Conservation (phyloP, 2,888 invertebrate species). For the Lutraria lutraria region DNA sequence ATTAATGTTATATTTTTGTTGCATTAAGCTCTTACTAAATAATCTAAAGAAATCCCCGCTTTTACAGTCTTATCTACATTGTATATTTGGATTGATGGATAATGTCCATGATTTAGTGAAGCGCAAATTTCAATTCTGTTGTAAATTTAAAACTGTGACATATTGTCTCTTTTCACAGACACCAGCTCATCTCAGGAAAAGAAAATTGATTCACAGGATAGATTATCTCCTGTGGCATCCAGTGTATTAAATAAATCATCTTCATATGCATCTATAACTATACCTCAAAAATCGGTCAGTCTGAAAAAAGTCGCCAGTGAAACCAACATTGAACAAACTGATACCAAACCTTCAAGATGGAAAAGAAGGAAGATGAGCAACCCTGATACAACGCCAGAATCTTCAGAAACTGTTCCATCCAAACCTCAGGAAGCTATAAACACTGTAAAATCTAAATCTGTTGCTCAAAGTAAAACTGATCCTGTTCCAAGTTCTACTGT, state of each 20-base stretch:
- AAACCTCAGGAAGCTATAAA: conserved; percentile 23
- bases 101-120: too few relatives aligned
- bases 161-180: conserved; percentile 21
- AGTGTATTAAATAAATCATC: conserved; percentile 1
- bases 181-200: background rate
- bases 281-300: conserved; percentile 23
- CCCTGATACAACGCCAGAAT: background rate
- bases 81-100: too few relatives aligned
- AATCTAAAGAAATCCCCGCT: too few relatives aligned
- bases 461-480: conserved; percentile 18
- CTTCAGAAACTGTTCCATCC: background rate
- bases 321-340: conserved; percentile 17
- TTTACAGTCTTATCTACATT: too few relatives aligned
- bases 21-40: too few relatives aligned
- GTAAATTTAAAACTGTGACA: too few relatives aligned
- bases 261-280: background rate
- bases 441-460: conserved; percentile 26
- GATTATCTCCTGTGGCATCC: conserved; percentile 34
- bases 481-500: background rate
- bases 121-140: too few relatives aligned
- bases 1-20: too few relatives aligned
- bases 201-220: background rate
- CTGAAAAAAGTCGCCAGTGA: background rate
- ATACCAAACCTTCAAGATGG: conserved; percentile 55
- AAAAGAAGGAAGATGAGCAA: conserved; percentile 57